Conservation (phyloP, 2,888 invertebrate genomes). For the Schizotus pectinicornis region DNA sequence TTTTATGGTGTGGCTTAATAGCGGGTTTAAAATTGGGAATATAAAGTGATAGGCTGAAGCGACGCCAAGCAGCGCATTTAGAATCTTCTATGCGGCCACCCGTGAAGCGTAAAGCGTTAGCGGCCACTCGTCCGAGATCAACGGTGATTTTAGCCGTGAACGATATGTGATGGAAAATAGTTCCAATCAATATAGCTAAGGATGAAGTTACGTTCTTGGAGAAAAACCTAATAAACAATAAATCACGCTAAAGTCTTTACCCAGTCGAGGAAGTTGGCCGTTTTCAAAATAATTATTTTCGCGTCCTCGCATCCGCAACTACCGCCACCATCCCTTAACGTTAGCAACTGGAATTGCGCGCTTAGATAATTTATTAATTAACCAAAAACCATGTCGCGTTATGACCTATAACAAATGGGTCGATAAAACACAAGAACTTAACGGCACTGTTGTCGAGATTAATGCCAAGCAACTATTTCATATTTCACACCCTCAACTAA, state of each 20-base stretch:
- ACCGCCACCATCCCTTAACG: background rate
- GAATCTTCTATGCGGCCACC: conserved; percentile 30
- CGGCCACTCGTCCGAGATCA: conserved; percentile 38
- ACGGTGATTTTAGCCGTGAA: conserved; percentile 38
- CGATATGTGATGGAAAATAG: conserved; percentile 38
- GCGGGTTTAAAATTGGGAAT: conserved; percentile 26
- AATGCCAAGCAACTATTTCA: conserved; percentile 22
- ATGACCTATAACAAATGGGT: conserved; percentile 14
- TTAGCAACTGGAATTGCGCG: conserved; percentile 8
- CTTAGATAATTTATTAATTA: conserved; percentile 26
- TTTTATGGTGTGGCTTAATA: conserved; percentile 20
- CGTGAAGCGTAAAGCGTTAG: conserved; percentile 34
- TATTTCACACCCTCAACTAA: conserved; percentile 19
- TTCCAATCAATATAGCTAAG: conserved; percentile 35
- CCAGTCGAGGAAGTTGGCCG: conserved; percentile 8
- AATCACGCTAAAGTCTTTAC: conserved; percentile 16
- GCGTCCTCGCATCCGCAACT: background rate
- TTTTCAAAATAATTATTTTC: conserved; percentile 6
- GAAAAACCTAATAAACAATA: conserved; percentile 24
- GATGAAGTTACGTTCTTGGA: conserved; percentile 11
- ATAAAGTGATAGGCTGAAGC: conserved; percentile 29
- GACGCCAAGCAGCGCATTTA: conserved; percentile 27
- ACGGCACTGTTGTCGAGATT: conserved; percentile 24
- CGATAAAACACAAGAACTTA: conserved; percentile 24
- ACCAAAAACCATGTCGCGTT: conserved; percentile 17